Base-by-base conservation (phyloP, 2,113 vertebrate genomes). In the Tupaia chinensis region DNA sequence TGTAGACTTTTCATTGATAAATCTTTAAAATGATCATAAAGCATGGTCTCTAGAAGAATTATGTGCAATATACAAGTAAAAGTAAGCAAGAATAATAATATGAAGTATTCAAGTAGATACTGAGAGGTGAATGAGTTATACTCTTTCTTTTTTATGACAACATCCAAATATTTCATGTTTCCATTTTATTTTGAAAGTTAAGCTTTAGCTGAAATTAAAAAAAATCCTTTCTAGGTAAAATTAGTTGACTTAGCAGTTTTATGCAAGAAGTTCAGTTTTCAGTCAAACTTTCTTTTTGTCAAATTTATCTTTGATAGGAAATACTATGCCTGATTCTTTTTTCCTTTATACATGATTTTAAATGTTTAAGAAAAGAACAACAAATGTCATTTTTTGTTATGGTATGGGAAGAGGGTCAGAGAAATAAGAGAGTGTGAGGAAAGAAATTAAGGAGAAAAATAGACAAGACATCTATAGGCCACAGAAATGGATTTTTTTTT, bases 211-310 rank as follows among this genome's bases (percentile, higher is more conserved):
- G 60, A 10, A 85, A 87, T 81, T 78, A 91, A 95, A 89, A 94
- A 91, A 80, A 27, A 3, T 69, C 11, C 25, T 91, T 15, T 95
- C 76, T 93, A 76, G 65, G 63, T 91, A 85, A 97, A 95, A 92
- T 85, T 60, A 95, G 72, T 80, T 82, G 32, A 65, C 23, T 89
- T 97, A 94, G 9, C 19, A 80, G 19, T 78, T 97, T 85, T 96
- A 96, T 91, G 68, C 34, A 88, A 92, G 97, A 98, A 95, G 76
- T 95, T 68, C 95, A 96, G 15, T 20, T 98, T 95, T 96, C 56
- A 79, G 96, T 93, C 94, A 95, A 79, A 95, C 29, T 84, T 96
- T 97, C 56, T 80, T 96, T 68, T 68, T 87, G 22, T 95, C 66
- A 91, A 53, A 66, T 94, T 91, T 94, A 53, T 32, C 63, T 94